These are phyloP conservation scores for Pseudomyrmex concolor DNA, from an alignment of 1,140 invertebrate genomes.

Conservation along the genomic window DNA sequence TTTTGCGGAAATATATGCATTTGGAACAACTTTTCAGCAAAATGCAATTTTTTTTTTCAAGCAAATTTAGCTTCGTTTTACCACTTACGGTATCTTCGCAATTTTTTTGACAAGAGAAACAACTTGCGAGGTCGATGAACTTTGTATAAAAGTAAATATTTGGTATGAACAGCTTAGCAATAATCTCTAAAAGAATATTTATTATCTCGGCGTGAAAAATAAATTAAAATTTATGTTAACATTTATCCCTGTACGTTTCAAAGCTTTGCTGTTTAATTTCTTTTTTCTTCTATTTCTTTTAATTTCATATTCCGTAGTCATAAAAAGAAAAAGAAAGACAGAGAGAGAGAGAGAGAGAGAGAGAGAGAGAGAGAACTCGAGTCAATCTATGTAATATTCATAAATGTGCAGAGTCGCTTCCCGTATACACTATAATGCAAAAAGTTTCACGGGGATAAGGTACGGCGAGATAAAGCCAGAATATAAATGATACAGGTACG, in stretches of 20 bases:
- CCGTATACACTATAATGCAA: conserved; percentile 55
- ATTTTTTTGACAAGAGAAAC: too few species aligned
- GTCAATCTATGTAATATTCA: conserved; percentile 34
- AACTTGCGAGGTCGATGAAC: too few species aligned
- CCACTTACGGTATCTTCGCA: too few species aligned
- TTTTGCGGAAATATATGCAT: not conserved
- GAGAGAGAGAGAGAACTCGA: not conserved
- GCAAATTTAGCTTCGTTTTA: too few species aligned
- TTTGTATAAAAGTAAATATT: too few species aligned
- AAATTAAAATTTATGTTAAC: too few species aligned
- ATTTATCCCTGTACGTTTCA: not conserved
- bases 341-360: not conserved
- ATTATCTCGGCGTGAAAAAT: too few species aligned
- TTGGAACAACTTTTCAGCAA: too few species aligned
- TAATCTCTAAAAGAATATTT: too few species aligned
- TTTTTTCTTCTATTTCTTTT: not conserved
- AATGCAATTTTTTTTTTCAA: too few species aligned
- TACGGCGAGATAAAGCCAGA: conserved; percentile 15
- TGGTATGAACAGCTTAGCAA: too few species aligned
- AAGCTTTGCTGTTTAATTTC: not conserved
- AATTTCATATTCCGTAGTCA: conserved; percentile 14
- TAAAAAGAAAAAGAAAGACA: not conserved
- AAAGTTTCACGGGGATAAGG: conserved; percentile 58
- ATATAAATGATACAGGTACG: conserved; percentile 31
- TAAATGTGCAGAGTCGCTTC: conserved; percentile 49